These are phyloP conservation scores for Drosophila koepferae DNA, from an alignment of 2,888 invertebrate species.

Conservation along the genomic window DNA sequence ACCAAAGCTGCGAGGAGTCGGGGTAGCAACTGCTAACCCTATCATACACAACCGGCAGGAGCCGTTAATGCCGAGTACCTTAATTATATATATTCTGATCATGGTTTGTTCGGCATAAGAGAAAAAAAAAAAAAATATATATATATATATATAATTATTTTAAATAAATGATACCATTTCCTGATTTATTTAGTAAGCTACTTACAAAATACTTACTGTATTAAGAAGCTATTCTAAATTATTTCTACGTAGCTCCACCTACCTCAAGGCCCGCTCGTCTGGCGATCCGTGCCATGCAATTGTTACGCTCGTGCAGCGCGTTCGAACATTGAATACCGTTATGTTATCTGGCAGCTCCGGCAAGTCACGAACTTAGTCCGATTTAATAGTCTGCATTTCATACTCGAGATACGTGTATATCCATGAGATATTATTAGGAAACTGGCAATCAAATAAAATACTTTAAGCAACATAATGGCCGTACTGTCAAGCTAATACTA, in stretches of 20 bases:
- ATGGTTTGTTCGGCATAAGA: too few relatives aligned
- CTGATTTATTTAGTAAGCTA: too few relatives aligned
- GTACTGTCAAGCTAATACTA: background rate
- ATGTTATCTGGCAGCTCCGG: constrained; percentile 87
- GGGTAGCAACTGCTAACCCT: too few relatives aligned
- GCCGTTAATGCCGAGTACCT: too few relatives aligned
- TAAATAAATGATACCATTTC: too few relatives aligned
- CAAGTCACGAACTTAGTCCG: constrained; percentile 66
- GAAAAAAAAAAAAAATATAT: too few relatives aligned
- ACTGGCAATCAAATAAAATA: background rate
- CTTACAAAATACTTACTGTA: too few relatives aligned
- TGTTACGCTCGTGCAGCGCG: constrained; percentile 86
- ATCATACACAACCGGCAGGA: too few relatives aligned
- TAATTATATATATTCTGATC: too few relatives aligned
- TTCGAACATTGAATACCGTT: constrained; percentile 86
- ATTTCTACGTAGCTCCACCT: background rate
- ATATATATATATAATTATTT: too few relatives aligned
- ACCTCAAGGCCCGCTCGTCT: constrained; percentile 84
- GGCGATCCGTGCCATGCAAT: constrained; percentile 87
- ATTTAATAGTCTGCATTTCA: background rate
- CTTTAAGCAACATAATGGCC: background rate
- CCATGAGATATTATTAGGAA: background rate
- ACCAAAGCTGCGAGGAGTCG: too few relatives aligned
- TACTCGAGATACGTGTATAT: background rate
- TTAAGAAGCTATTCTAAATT: background rate